These are phyloP conservation scores for Pyrochroa serraticornis DNA, from an alignment of 2,888 invertebrate species.

Conservation along the genomic window DNA sequence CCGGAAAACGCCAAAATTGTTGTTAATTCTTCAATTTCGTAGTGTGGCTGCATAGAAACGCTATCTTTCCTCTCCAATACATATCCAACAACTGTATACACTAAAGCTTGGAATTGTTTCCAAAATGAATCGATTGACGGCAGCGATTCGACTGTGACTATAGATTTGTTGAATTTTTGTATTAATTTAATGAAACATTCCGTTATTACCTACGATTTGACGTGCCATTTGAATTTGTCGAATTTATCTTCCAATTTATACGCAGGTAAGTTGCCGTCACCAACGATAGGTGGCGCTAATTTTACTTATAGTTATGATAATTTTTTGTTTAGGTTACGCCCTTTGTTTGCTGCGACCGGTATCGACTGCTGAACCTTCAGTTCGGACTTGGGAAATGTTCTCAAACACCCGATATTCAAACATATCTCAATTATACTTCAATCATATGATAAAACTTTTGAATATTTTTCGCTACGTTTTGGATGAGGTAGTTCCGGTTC, in stretches of 20 bases:
- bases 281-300: too few species aligned
- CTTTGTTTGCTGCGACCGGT: slow-evolving; percentile 38
- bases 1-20: slow-evolving; percentile 9
- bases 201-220: slow-evolving; percentile 63
- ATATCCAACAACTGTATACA: slow-evolving; percentile 72
- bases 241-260: slow-evolving; percentile 65
- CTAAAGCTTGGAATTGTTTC: slow-evolving; percentile 69
- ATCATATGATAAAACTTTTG: slow-evolving; percentile 71
- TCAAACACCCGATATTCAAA: slow-evolving; percentile 58
- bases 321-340: slow-evolving; percentile 38
- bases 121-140: slow-evolving; percentile 20
- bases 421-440: slow-evolving; percentile 69
- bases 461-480: slow-evolving; percentile 79
- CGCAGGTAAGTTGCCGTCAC: slow-evolving; percentile 55
- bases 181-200: slow-evolving; percentile 60
- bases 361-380: slow-evolving; percentile 34
- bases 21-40: slow-evolving; percentile 57
- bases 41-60: slow-evolving; percentile 72
- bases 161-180: slow-evolving; percentile 51
- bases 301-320: not conserved
- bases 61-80: slow-evolving; percentile 68
- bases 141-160: slow-evolving; percentile 35
- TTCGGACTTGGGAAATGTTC: slow-evolving; percentile 55
- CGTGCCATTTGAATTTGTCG: slow-evolving; percentile 58
- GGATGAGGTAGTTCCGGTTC: slow-evolving; percentile 69